phyloP scores from a whole-genome alignment of 2,888 invertebrate genomes.

The Crepidodera aurea region DNA sequence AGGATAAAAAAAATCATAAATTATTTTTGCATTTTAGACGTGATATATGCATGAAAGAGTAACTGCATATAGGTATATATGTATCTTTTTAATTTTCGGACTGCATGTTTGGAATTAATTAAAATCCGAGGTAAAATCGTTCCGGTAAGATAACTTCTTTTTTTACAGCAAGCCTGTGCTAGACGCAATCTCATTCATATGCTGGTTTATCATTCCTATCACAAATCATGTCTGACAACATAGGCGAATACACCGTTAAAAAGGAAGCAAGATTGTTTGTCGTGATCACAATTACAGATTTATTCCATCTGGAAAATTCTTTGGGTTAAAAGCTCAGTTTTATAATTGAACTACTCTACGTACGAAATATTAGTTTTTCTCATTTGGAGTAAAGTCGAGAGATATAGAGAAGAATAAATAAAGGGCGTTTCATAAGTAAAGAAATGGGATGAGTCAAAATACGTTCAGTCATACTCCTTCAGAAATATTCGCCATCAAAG shows the following conservation, averaged over 20 bases:
- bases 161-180: background rate
- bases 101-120: background rate
- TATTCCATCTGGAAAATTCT: no score
- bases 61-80: constrained; percentile 6
- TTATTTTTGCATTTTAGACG: background rate
- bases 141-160: constrained; percentile 9
- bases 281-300: no score
- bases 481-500: no score
- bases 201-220: background rate
- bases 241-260: background rate
- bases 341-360: no score
- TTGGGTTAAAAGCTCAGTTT: no score
- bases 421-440: no score
- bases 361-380: no score
- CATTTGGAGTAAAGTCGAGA: no score
- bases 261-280: no score
- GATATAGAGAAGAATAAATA: no score
- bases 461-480: no score
- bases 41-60: constrained; percentile 1
- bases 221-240: constrained; percentile 1
- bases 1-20: background rate
- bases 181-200: background rate
- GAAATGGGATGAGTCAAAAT: no score
- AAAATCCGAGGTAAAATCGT: background rate
- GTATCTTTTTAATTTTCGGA: constrained; percentile 8